Base-by-base conservation (phyloP, 2,797 vertebrate species). In the Acanthornis magna region DNA sequence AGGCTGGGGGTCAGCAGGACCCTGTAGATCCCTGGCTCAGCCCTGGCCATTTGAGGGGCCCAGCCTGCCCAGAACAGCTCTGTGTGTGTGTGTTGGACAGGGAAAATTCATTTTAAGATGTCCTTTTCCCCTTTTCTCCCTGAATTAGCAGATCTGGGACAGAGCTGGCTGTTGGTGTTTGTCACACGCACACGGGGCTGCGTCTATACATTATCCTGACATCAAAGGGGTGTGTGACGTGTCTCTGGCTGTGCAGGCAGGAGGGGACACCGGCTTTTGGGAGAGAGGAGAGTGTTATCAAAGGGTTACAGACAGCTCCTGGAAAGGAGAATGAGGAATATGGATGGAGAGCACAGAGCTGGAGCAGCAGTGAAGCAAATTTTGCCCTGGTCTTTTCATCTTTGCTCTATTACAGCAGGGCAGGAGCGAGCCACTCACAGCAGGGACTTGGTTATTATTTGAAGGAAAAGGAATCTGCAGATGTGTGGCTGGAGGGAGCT, bases 231-330 rank as follows among this genome's bases (percentile, higher is more conserved):
- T 16, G 14, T 38, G 88, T 82, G 85, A 60, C 4, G 2, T 53
- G 68, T 62, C 71, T 60, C 30, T 57, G 85, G 50, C 13, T 30
- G 66, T 12, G 20, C 82, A 61, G 58, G 70, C 70, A 61, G 60
- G 83, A 84, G 58, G 75, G 94, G 82, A 84, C 86, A 67, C 25
- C 4, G 21, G 70, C 71, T 95, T 75, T 86, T 23, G 73, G 62
- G 51, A 76, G 62, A 73, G 54, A 30, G 45, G 47, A 62, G 70
- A 62, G 38, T 84, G 42, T 94, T 85, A 84, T 61, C 91, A 80
- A 76, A 88, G 88, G 67, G 66, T 73, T 86, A 76, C 80, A 86
- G 60, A 48, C 42, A 57, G 58, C 85, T 95, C 66, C 82, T 93
- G 89, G 76, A 50, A 91, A 79, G 89, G 58, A 76, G 63, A 61